phyloP scores from a whole-genome alignment of 92 coral and sea anemone genomes.

The Muricea muricata region DNA sequence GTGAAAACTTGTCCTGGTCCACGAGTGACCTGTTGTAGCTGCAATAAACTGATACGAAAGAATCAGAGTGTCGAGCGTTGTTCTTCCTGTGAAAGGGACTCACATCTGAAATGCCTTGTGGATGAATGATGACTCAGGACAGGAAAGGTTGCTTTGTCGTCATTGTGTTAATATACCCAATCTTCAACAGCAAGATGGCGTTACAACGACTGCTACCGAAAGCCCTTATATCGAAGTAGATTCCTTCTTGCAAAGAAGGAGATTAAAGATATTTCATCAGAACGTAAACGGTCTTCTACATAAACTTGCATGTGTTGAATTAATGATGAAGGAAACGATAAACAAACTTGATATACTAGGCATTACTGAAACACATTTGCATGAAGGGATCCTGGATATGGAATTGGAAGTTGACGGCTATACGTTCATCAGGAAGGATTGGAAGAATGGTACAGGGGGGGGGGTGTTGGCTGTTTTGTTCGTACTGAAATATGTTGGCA shows the following conservation, averaged over 20 bases:
- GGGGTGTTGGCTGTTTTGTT: slow-evolving; percentile 30
- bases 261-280: no score
- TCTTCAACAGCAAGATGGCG: no score
- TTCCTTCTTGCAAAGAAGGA: no score
- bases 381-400: no score
- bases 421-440: no score
- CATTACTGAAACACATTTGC: no score
- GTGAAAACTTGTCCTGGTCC: slow-evolving; percentile 20
- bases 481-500: neutral
- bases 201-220: neutral
- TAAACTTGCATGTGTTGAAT: no score
- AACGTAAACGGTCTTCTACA: slow-evolving; percentile 10
- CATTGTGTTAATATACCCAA: neutral
- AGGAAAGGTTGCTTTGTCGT: no score
- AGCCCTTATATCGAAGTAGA: no score
- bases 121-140: slow-evolving; percentile 16
- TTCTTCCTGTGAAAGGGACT: slow-evolving; percentile 11
- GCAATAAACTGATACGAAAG: slow-evolving; percentile 24
- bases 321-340: slow-evolving; percentile 29
- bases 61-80: slow-evolving; percentile 14
- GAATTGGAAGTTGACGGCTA: no score
- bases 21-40: slow-evolving; percentile 20
- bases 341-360: slow-evolving; percentile 10
- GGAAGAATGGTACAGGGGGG: neutral
- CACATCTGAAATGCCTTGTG: slow-evolving; percentile 21